Evolutionary conservation across 2,113 vertebrate genomes (phyloP).

Genomic region (Neolamprologus sp.): DNA sequence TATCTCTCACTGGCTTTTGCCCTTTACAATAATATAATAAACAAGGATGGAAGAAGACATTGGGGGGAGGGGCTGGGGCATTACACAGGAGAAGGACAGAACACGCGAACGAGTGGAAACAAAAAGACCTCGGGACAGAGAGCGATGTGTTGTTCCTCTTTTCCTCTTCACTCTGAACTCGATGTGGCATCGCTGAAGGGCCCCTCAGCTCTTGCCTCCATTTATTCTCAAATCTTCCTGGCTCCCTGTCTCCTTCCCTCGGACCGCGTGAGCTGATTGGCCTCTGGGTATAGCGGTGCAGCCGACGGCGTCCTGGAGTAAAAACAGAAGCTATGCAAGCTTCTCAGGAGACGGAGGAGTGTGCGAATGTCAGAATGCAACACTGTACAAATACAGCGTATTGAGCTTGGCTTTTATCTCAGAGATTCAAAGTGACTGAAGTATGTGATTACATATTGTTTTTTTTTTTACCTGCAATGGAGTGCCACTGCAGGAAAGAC

Average conservation of each 20-base stretch:
- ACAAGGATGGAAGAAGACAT: background rate
- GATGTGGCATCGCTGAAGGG: slow-evolving; percentile 32
- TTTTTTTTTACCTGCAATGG: background rate
- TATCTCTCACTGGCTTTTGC: background rate
- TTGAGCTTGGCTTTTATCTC: background rate
- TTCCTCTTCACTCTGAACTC: background rate
- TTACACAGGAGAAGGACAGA: background rate
- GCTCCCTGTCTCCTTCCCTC: slow-evolving; percentile 6
- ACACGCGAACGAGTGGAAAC: background rate
- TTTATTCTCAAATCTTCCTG: slow-evolving; percentile 27
- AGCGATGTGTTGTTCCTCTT: slow-evolving; percentile 4
- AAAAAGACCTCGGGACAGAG: slow-evolving; percentile 10
- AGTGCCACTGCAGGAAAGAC: background rate
- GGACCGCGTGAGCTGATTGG: slow-evolving; percentile 38
- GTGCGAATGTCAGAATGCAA: background rate
- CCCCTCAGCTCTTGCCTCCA: slow-evolving; percentile 1
- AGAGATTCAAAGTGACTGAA: background rate
- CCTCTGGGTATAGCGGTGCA: background rate
- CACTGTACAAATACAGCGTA: background rate
- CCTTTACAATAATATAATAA: slow-evolving; percentile 25
- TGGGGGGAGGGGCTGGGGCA: background rate
- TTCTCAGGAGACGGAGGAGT: background rate
- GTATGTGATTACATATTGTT: background rate
- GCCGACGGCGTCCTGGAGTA: background rate
- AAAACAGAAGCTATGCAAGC: background rate